Conservation (phyloP, 1,140 invertebrate genomes). For the Lasaia peninsularis region DNA sequence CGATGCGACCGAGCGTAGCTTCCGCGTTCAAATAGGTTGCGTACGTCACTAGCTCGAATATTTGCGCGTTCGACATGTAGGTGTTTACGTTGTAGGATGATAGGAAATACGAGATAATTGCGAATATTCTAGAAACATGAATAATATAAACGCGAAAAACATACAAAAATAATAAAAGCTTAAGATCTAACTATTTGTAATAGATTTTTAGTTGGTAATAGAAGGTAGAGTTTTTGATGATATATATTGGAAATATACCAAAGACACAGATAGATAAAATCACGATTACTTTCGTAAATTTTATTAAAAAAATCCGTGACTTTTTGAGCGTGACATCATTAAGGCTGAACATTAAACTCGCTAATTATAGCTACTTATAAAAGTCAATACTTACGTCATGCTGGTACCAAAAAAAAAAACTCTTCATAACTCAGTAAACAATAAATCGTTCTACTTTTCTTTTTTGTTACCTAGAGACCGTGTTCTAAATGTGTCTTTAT, state of each 20-base stretch:
- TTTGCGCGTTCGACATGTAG: slow-evolving; percentile 4
- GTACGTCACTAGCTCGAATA: slow-evolving; percentile 5
- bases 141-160: neutral
- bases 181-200: no score
- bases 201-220: no score
- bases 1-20: slow-evolving; percentile 44
- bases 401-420: neutral
- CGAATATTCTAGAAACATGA: neutral
- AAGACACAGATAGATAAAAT: no score
- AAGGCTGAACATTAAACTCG: no score
- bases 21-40: slow-evolving; percentile 43
- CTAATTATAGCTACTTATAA: neutral
- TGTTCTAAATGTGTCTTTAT: slow-evolving; percentile 11
- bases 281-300: no score
- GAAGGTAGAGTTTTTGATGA: no score
- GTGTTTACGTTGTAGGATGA: slow-evolving; percentile 1
- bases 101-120: neutral
- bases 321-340: no score
- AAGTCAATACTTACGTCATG: neutral
- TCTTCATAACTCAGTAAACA: slow-evolving; percentile 11
- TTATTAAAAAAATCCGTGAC: no score
- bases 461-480: slow-evolving; percentile 1
- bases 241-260: no score
- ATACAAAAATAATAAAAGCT: neutral
- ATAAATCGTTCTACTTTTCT: slow-evolving; percentile 2